Evolutionary conservation across 2,113 vertebrate species (phyloP).

Genomic region (Syngnathus floridae): DNA sequence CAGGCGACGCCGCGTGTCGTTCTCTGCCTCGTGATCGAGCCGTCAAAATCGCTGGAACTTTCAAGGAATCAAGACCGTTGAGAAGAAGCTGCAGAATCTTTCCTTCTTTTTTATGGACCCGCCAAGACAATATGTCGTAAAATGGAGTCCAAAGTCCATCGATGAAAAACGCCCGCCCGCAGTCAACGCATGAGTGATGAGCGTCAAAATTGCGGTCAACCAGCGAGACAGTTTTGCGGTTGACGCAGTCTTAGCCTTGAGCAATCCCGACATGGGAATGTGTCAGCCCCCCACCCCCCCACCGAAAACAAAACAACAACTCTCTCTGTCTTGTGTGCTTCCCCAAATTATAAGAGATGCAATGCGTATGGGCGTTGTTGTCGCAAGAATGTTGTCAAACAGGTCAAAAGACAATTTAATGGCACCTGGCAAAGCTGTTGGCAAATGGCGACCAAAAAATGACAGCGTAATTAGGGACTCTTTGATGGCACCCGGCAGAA

Average conservation of each 20-base stretch:
- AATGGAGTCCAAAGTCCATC: neutral
- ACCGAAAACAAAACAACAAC: neutral
- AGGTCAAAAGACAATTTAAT: too few relatives aligned
- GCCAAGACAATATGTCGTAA: too few relatives aligned
- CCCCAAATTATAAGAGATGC: too few relatives aligned
- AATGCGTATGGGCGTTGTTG: too few relatives aligned
- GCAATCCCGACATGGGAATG: neutral
- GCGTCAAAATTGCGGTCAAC: constrained; percentile 2
- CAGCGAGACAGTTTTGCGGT: neutral
- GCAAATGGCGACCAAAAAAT: too few relatives aligned
- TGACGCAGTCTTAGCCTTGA: neutral
- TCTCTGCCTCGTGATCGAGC: neutral
- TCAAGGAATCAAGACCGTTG: too few relatives aligned
- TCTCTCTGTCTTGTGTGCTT: neutral
- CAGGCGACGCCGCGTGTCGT: neutral
- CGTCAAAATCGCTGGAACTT: neutral
- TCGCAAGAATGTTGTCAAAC: too few relatives aligned
- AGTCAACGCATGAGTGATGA: neutral
- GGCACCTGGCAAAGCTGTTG: too few relatives aligned
- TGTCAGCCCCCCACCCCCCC: too few relatives aligned
- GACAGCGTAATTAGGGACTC: too few relatives aligned
- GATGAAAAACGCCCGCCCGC: neutral
- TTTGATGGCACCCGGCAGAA: too few relatives aligned
- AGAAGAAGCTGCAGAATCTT: neutral
- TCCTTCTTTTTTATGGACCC: neutral